Base-by-base conservation (phyloP, 2,797 vertebrate species). In the Sorex maritimensis region DNA sequence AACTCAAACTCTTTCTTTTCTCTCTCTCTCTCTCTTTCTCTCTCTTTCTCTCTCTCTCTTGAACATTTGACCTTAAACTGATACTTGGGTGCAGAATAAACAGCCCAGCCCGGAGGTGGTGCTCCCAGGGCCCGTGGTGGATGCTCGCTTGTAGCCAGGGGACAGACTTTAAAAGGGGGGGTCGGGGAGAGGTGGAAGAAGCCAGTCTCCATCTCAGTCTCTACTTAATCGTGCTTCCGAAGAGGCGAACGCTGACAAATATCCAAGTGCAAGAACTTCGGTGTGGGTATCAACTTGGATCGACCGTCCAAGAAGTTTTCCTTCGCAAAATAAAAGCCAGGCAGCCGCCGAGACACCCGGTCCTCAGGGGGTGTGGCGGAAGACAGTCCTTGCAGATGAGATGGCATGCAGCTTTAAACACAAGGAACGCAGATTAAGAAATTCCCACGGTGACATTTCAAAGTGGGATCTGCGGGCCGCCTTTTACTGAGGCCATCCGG, bases 61-160 rank as follows among this genome's bases (percentile, higher is more conserved):
- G 17, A 61, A 61, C 15, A 61, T 19, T 61, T 61, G 5, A 21
- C 58, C 17, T 52, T 52, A 52, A 52, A 11, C 49, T 52, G 58
- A 38, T 75, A 26, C 26, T 90, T 73, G 68, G 72, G 19, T 58
- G 34, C 46, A 46, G 98, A 99, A 96, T 99, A 99, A 97, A 99
- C 99, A 96, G 98, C 98, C 0, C 98, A 99, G 80, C 98, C 98
- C 11, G 98, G 98, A 1, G 98, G 98, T 0, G 99, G 99, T 3
- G 98, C 98, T 28, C 97, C 98, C 0, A 97, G 99, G 72, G 98
- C 28, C 4, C 9, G 49, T 86, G 98, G 98, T 9, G 98, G 99
- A 52, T 52, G 49, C 13, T 52, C 2, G 13, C 49, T 0, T 52
- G 13, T 52, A 52, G 10, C 41, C 67, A 41, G 11, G 28, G 46